Conservation (phyloP, 2,113 vertebrate species). For the Ageneiosus marmoratus region DNA sequence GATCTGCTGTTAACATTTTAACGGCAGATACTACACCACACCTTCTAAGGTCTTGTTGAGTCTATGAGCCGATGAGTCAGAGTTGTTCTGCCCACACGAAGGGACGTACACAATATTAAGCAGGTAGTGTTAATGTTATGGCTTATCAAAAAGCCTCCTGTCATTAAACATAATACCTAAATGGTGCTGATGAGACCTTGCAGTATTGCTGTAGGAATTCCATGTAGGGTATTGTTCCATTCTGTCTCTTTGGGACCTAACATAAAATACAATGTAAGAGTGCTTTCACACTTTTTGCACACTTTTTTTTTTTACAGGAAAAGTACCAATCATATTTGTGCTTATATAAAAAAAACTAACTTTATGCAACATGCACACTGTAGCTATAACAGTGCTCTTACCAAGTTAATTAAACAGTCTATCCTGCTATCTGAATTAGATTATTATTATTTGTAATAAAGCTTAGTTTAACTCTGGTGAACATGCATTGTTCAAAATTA, state of each 20-base stretch:
- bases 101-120: background rate
- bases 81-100: background rate
- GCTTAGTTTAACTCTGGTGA: background rate
- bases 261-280: background rate
- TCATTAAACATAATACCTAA: constrained; percentile 29
- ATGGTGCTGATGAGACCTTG: constrained; percentile 26
- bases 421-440: background rate
- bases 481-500: no score
- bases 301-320: background rate
- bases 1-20: no score
- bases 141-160: background rate
- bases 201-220: constrained; percentile 56
- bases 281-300: background rate
- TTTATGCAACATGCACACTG: background rate
- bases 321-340: background rate
- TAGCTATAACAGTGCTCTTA: background rate
- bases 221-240: constrained; percentile 52
- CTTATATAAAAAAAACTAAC: background rate
- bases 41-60: no score
- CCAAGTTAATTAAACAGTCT: background rate
- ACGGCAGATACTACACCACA: no score
- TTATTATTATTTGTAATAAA: background rate
- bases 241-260: constrained; percentile 56
- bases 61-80: no score
- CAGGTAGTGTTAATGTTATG: no score